Base-by-base conservation (phyloP, 2,888 invertebrate species). In the Clivina fossor region DNA sequence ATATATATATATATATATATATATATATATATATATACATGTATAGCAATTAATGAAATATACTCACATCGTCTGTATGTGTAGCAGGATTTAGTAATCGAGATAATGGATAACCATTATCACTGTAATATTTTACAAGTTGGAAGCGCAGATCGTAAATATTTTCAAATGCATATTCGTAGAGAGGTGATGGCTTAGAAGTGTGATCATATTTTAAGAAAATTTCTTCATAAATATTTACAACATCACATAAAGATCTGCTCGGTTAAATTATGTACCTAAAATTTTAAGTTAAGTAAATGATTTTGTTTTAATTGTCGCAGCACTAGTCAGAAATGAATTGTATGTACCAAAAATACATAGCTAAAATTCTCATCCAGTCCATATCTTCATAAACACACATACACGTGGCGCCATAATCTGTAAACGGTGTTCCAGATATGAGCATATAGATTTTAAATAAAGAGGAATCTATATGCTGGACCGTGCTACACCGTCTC, bases 321-420 rank as follows among this genome's bases (percentile, higher is more conserved):
- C n/a, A n/a, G n/a, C n/a, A n/a, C n/a, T n/a, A n/a, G n/a, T n/a
- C n/a, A n/a, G n/a, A n/a, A n/a, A n/a, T n/a, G n/a, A n/a, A n/a
- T n/a, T n/a, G 61, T 15, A 72, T 68, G 69, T 72, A 90, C 92
- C 90, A 90, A 9, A 90, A 76, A 64, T 89, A 88, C 47, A 90
- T 78, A 19, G 89, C 91, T 22, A 95, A 76, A 0, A 86, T 84
- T 64, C 90, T 77, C 56, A 87, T 78, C 95, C 95, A 95, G 66
- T 90, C 86, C n/a, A 87, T 71, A 18, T 79, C 76, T 56, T 82
- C 78, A 58, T 90, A 84, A 2, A 84, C 79, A 62, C 88, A 88
- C 3, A 87, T 72, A 0, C 80, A 76, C 1, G 77, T 77, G 56
- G 78, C 72, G 50, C 74, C 71, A 5, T 74, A 73, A 3, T 74